Evolutionary conservation across 2,113 vertebrate species (phyloP), one percentile per base, ranked within the genome.

Genomic region (Craseonycteris thonglongyai): DNA sequence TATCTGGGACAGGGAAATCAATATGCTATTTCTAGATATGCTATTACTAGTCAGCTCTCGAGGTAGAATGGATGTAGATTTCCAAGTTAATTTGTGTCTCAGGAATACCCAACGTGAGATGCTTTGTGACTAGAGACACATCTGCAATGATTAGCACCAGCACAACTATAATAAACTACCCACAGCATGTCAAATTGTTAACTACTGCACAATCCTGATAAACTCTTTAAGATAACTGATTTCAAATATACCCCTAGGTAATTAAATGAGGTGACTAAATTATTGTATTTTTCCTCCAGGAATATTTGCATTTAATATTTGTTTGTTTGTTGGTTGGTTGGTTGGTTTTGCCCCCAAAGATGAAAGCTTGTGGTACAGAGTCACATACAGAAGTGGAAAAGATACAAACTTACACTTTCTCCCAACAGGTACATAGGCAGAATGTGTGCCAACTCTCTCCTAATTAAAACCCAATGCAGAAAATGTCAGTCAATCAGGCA

Each of bases 211-310:
- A 35, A 92, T 95, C 28, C 65, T 92, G 63, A 84, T 90, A 88
- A 63, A 87, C 71, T 90, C 40, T 19, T 92, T 35, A 79, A 78
- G 80, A 86, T 51, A 92, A 51, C 49, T 93, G 87, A 96, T 95
- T 96, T 84, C 58, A 79, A 93, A 83, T 58, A 58, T 83, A 88
- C 21, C 74, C 58, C 22, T 58, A 92, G 45, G 71, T 69, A 83
- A 88, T 88, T 95, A 87, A 83, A 94, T 82, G 35, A 87, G n/a
- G 63, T 69, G 59, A 58, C 13, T 83, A 69, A 86, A 92, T 74
- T 26, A 74, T 51, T 93, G 6, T 78, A 54, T 74, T 89, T 66
- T 75, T 86, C 15, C 59, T 83, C 16, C 49, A 65, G 58, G 10
- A 56, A 68, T 71, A 90, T 96, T 92, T 90, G 38, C 21, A 35